Percentiles rank a stretch among this genome's conserved stretches.
These are phyloP conservation scores for Geococcyx californianus DNA, from an alignment of 2,113 vertebrate genomes.

Conservation along the genomic window DNA sequence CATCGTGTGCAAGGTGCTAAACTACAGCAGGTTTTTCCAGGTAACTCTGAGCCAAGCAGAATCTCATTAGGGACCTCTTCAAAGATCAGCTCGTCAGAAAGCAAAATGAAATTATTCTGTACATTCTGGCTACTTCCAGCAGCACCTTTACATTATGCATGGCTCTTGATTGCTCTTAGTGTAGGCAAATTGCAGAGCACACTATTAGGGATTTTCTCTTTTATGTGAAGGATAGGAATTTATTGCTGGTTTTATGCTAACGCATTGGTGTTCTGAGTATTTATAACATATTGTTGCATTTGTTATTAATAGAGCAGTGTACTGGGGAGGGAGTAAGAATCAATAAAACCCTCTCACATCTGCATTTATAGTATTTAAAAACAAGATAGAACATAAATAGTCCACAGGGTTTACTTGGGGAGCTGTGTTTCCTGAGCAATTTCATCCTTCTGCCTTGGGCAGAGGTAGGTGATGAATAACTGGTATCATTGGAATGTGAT, in stretches of 20 bases:
- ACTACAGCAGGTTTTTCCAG: not conserved
- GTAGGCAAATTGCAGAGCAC: not conserved
- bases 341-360: constrained; percentile 12
- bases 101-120: not conserved
- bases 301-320: constrained; percentile 44
- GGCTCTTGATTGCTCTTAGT: not conserved
- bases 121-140: not conserved
- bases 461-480: not conserved
- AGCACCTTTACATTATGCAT: not conserved
- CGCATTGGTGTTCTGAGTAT: constrained; percentile 17
- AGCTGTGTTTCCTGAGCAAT: not conserved
- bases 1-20: not conserved
- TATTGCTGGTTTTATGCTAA: constrained; percentile 45
- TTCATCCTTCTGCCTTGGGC: not conserved
- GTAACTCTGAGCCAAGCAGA: not conserved
- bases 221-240: not conserved
- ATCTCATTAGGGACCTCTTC: constrained; percentile 1
- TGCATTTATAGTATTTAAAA: constrained; percentile 53
- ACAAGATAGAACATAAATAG: not conserved
- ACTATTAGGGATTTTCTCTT: constrained; percentile 27
- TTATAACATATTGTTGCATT: constrained; percentile 46
- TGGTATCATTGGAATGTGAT: not conserved
- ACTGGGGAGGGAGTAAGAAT: constrained; percentile 15
- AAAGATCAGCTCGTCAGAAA: not conserved
- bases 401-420: not conserved